Conservation (phyloP, 1,140 invertebrate species). For the Ctenoplectra terminalis region DNA sequence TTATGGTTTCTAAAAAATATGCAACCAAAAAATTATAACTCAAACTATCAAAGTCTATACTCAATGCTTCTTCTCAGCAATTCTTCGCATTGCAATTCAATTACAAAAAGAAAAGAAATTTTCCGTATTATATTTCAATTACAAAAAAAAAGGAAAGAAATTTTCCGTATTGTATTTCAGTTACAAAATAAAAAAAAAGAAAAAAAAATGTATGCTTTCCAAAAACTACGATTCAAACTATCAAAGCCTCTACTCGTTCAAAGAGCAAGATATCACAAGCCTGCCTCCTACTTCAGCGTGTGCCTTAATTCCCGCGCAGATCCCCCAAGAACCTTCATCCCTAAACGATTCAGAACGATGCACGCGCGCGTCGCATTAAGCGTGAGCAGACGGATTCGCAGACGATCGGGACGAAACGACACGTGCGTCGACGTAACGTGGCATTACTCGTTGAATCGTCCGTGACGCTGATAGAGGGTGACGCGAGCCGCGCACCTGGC, state of each 20-base stretch:
- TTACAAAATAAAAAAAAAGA: no score
- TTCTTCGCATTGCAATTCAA: no score
- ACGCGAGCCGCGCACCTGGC: constrained; percentile 52
- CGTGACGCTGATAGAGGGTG: constrained; percentile 48
- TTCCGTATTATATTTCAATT: no score
- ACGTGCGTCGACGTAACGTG: constrained; percentile 29
- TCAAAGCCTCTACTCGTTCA: background rate
- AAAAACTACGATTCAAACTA: no score
- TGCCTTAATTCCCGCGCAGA: constrained; percentile 13
- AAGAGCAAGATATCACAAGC: background rate
- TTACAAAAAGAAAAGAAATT: no score
- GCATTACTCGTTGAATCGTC: constrained; percentile 41
- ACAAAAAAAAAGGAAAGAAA: no score
- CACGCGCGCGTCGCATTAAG: constrained; percentile 6
- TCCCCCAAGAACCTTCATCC: constrained; percentile 2
- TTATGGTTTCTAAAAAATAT: no score
- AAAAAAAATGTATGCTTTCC: background rate
- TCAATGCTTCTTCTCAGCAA: no score
- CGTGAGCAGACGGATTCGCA: constrained; percentile 29
- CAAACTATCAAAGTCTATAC: no score
- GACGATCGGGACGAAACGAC: constrained; percentile 36
- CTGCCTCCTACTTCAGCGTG: background rate
- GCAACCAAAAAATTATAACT: no score
- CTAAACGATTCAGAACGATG: constrained; percentile 13
- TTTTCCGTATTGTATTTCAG: no score